These are phyloP conservation scores for Esox masquinongy DNA, from an alignment of 2,797 vertebrate genomes.

Conservation along the genomic window DNA sequence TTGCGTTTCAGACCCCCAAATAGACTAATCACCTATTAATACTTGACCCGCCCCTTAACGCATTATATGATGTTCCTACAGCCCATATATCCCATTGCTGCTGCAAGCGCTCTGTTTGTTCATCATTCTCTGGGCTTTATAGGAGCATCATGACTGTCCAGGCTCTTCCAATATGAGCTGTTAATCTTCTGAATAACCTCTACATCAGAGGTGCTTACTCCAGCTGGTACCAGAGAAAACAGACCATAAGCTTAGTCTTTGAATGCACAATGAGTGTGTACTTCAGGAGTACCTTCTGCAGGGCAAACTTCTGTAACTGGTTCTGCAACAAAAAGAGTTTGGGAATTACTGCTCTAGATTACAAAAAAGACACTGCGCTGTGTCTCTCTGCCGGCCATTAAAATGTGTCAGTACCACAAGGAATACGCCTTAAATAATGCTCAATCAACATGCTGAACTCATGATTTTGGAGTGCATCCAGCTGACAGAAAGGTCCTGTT, in stretches of 20 bases:
- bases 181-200: neutral
- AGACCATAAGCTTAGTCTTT: too few species aligned
- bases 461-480: neutral
- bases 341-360: too few species aligned
- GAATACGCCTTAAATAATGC: neutral
- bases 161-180: neutral
- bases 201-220: neutral
- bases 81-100: neutral
- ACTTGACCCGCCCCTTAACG: conserved; percentile 1
- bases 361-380: neutral
- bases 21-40: conserved; percentile 31
- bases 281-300: too few species aligned
- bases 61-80: neutral
- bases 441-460: neutral
- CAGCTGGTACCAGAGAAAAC: too few species aligned
- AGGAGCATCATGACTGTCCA: neutral
- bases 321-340: too few species aligned
- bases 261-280: too few species aligned
- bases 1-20: conserved; percentile 14
- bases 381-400: neutral
- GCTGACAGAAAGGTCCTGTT: neutral
- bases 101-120: neutral
- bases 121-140: neutral
- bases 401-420: neutral
- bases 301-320: too few species aligned